Evolutionary conservation across 2,797 vertebrate genomes (phyloP).

Genomic region (Lithobates sylvaticus): DNA sequence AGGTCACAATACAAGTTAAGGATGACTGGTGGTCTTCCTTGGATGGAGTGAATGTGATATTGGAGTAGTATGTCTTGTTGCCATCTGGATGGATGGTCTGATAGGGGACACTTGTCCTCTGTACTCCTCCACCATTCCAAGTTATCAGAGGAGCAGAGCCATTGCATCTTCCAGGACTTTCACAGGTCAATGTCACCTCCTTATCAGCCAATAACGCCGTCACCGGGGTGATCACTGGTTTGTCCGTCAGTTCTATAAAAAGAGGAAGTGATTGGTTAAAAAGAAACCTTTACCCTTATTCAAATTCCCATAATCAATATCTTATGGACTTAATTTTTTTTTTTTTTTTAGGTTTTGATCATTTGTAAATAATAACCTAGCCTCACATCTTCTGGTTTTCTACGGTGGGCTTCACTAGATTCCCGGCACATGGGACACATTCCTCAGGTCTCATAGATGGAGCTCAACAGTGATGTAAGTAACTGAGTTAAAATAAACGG

Average conservation of each 20-base stretch:
- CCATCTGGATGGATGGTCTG: background rate
- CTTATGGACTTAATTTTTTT: background rate
- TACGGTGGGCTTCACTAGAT: no score
- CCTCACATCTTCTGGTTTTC: no score
- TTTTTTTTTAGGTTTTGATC: background rate
- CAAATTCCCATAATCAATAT: background rate
- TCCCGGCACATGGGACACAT: no score
- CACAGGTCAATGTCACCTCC: constrained; percentile 2
- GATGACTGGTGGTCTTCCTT: background rate
- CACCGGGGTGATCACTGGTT: constrained; percentile 16
- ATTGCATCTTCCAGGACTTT: constrained; percentile 26
- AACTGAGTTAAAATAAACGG: no score
- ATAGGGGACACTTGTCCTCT: rapidly evolving
- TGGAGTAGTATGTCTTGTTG: constrained; percentile 1
- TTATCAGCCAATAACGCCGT: background rate
- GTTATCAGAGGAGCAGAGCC: background rate
- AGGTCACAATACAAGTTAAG: background rate
- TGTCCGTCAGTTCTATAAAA: constrained; percentile 22
- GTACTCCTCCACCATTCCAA: background rate
- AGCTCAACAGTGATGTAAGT: no score
- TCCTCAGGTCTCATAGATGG: no score
- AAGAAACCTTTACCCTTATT: background rate
- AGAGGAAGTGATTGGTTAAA: background rate
- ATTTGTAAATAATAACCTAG: no score
- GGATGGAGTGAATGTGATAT: constrained; percentile 41